Evolutionary conservation across 2,113 vertebrate genomes (phyloP).

Genomic region (Daboia siamensis): DNA sequence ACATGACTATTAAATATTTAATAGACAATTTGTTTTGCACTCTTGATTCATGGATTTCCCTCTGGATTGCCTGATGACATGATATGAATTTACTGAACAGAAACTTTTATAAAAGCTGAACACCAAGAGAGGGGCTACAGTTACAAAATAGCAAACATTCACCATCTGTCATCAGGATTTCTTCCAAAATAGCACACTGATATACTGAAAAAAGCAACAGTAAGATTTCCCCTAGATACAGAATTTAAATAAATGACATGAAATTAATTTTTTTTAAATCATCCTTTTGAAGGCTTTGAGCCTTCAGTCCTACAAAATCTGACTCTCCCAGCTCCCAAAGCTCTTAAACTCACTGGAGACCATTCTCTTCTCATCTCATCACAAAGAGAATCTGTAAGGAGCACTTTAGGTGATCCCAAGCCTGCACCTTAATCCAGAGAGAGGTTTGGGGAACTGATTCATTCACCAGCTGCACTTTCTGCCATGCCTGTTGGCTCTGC

Average conservation of each 20-base stretch:
- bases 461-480: neutral
- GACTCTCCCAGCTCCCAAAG: neutral
- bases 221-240: neutral
- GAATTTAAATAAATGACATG: slow-evolving; percentile 18
- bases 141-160: slow-evolving; percentile 42
- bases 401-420: neutral
- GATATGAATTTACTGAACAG: slow-evolving; percentile 9
- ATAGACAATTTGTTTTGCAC: neutral
- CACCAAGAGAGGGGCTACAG: slow-evolving; percentile 29
- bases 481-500: neutral
- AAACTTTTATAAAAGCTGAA: slow-evolving; percentile 23
- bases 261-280: neutral
- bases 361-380: neutral
- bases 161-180: slow-evolving; percentile 40
- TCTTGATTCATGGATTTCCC: neutral
- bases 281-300: neutral
- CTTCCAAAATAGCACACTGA: slow-evolving; percentile 30
- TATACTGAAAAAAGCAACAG: neutral
- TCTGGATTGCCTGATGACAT: slow-evolving; percentile 11
- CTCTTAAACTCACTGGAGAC: neutral
- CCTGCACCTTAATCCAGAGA: neutral
- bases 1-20: slow-evolving; percentile 27
- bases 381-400: neutral
- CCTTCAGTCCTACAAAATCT: neutral
- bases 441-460: neutral